Evolutionary conservation across 2,888 invertebrate species (phyloP), one percentile per base, ranked within the genome.

Genomic region (Agonopterix alstromeriana): DNA sequence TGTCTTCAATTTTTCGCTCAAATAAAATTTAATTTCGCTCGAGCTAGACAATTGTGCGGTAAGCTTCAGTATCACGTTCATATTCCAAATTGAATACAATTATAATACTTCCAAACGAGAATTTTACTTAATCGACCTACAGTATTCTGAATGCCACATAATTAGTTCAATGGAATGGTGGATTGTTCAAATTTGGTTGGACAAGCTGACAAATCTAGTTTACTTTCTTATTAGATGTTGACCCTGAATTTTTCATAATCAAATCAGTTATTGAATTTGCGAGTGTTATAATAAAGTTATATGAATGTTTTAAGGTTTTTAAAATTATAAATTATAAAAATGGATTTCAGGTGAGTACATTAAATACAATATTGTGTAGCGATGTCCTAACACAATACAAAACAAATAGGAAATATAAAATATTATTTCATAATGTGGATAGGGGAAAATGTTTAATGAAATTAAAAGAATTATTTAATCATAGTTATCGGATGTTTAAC

Each of bases 401-500:
- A 27, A 1, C 27, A 7, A 5, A 27, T 7, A 7, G 27, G 1
- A 27, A 27, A 7, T 0, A 14, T 5, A 27, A 27, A 7, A 27
- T 27, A 5, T 27, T 27, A 27, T 27, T 27, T 27, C 27, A 7
- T 27, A 27, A 1, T 27, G 27, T 27, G 27, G 27, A 27, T 27
- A 27, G 5, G 27, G 27, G 27, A 5, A 2, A 14, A 14, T 14
- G 1, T 2, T 14, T 14, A 14, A 14, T 14, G 14, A 14, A 14
- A 14, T 14, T 14, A 3, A 27, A 27, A 27, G 5, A 27, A 27
- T 27, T 27, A 27, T 27, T 27, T 27, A 17, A 27, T 27, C 48
- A 51, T 55, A 53, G 60, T 56, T 52, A 8, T 57, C 57, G 71
- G 65, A 70, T 69, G 74, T 74, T 72, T 70, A 67, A 53, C 67